Conservation (phyloP, 2,888 invertebrate genomes). For the Brassicogethes aeneus region DNA sequence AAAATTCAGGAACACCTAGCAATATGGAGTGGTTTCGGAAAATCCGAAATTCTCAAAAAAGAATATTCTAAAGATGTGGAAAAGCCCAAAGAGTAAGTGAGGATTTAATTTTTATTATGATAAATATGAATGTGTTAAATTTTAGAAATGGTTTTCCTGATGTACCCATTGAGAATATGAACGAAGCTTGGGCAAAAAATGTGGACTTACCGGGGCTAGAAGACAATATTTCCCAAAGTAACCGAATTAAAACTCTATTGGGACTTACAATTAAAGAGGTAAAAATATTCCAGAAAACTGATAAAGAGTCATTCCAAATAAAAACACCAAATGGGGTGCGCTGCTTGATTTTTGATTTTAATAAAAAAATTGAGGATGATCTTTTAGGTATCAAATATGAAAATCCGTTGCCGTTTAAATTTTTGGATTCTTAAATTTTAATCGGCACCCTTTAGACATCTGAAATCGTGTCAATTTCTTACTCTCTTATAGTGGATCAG, state of each 20-base stretch:
- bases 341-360: too few species aligned
- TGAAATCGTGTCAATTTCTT: too few species aligned
- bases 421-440: too few species aligned
- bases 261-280: conserved; percentile 65
- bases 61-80: conserved; percentile 17
- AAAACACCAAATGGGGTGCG: too few species aligned
- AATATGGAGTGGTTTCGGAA: conserved; percentile 17
- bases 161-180: conserved; percentile 29
- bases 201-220: conserved; percentile 75
- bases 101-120: background rate
- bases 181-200: conserved; percentile 63
- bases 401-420: too few species aligned
- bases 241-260: conserved; percentile 60
- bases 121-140: conserved; percentile 1
- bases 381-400: too few species aligned
- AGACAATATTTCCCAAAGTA: conserved; percentile 72
- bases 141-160: conserved; percentile 20
- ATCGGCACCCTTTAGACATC: too few species aligned
- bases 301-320: too few species aligned
- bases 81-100: conserved; percentile 19
- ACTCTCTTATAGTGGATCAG: too few species aligned
- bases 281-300: too few species aligned
- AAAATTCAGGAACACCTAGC: conserved; percentile 19
- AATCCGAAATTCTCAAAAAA: conserved; percentile 20
- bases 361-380: too few species aligned